Conservation (phyloP, 2,888 invertebrate genomes). For the Lampropteryx suffumata region DNA sequence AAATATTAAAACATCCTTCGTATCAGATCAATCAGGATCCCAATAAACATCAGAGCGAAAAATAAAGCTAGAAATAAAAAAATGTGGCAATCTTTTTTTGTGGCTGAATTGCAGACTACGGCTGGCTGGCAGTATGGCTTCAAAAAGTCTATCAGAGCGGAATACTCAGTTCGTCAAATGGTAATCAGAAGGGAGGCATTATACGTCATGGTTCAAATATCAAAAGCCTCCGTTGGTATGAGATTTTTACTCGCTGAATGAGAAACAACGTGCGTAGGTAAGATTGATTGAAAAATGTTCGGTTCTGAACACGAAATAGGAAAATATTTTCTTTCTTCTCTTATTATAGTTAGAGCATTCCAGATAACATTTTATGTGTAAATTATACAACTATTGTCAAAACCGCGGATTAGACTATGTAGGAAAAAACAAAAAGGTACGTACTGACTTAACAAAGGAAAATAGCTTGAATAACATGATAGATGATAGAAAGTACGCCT, state of each 20-base stretch:
- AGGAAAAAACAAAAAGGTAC: no score
- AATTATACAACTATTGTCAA: no score
- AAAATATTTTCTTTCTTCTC: constrained; percentile 11
- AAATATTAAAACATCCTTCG: constrained; percentile 21
- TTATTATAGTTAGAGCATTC: constrained; percentile 6
- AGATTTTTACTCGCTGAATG: constrained; percentile 64
- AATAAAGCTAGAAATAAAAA: constrained; percentile 52
- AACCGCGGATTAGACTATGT: no score
- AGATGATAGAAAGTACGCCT: no score
- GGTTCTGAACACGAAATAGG: constrained; percentile 23
- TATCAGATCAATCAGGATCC: constrained; percentile 48
- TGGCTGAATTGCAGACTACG: constrained; percentile 51
- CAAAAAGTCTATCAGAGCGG: constrained; percentile 74
- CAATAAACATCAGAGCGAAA: constrained; percentile 38
- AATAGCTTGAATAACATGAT: no score
- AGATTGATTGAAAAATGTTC: constrained; percentile 44
- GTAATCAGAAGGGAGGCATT: constrained; percentile 75
- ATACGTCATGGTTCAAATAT: constrained; percentile 79
- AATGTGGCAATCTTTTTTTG: constrained; percentile 59
- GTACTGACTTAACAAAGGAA: no score
- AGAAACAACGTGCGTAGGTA: constrained; percentile 52
- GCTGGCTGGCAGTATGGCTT: constrained; percentile 45
- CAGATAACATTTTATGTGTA: background rate
- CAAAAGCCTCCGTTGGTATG: constrained; percentile 61
- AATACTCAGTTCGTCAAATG: constrained; percentile 77